These are phyloP conservation scores for Pionites leucogaster DNA, from an alignment of 2,113 vertebrate species.

Conservation along the genomic window DNA sequence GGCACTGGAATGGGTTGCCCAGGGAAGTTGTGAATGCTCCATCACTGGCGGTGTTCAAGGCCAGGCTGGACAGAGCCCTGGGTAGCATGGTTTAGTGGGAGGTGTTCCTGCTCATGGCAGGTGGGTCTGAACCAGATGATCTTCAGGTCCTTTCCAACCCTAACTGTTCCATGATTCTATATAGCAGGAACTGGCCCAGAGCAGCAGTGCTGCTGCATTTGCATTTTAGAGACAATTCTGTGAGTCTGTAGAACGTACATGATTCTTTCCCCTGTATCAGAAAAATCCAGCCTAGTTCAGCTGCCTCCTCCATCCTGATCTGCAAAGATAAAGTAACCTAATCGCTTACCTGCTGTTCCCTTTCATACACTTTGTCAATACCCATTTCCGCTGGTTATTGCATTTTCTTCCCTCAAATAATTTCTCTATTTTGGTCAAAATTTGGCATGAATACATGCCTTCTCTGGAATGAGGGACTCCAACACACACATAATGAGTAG, in stretches of 20 bases:
- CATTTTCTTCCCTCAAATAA: background rate
- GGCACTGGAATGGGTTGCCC: no score
- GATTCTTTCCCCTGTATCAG: fast-evolving
- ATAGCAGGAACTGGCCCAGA: background rate
- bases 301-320: slow-evolving; percentile 13
- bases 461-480: background rate
- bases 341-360: background rate
- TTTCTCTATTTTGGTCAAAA: background rate
- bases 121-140: no score
- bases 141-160: no score
- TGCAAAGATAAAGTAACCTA: background rate
- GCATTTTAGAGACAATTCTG: background rate
- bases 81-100: no score
- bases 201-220: background rate
- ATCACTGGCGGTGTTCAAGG: no score
- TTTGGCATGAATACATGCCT: background rate
- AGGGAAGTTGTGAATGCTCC: no score
- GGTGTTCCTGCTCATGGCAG: no score
- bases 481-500: background rate
- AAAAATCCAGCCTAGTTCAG: slow-evolving; percentile 9
- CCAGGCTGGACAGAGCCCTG: no score
- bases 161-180: background rate
- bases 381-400: background rate
- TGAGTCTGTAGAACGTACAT: background rate
- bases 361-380: slow-evolving; percentile 12